phyloP scores from a whole-genome alignment of 2,888 invertebrate genomes.

The Dynastes grantii region DNA sequence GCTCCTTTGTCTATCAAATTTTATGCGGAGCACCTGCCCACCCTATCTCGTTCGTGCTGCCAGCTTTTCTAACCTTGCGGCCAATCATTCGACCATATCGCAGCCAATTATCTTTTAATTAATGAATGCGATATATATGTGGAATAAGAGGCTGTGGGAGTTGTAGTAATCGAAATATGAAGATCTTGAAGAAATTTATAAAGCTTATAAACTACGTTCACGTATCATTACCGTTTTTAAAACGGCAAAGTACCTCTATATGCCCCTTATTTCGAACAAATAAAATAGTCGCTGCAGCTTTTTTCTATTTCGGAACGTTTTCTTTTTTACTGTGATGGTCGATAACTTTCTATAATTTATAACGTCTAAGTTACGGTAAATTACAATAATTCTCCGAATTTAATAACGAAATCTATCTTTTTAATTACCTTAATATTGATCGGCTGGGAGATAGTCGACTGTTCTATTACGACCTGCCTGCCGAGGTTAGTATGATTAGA shows the following conservation, averaged over 20 bases:
- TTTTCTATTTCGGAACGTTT: neutral
- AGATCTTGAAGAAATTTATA: neutral
- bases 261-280: neutral
- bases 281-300: neutral
- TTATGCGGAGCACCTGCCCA: constrained; percentile 28
- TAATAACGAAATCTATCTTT: neutral
- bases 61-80: neutral
- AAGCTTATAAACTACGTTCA: neutral
- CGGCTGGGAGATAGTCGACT: neutral
- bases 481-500: neutral
- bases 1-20: constrained; percentile 23
- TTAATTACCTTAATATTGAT: constrained; percentile 11
- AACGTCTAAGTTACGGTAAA: neutral
- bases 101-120: neutral
- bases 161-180: neutral
- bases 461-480: neutral
- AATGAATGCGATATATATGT: neutral
- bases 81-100: neutral
- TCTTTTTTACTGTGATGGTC: neutral
- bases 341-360: constrained; percentile 15
- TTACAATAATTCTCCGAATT: constrained; percentile 4
- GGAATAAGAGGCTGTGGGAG: neutral
- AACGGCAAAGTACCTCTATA: neutral
- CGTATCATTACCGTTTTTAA: neutral
- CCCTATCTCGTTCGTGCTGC: constrained; percentile 12